These are phyloP conservation scores for Xenopus petersii DNA, from an alignment of 2,797 vertebrate genomes.

Conservation along the genomic window DNA sequence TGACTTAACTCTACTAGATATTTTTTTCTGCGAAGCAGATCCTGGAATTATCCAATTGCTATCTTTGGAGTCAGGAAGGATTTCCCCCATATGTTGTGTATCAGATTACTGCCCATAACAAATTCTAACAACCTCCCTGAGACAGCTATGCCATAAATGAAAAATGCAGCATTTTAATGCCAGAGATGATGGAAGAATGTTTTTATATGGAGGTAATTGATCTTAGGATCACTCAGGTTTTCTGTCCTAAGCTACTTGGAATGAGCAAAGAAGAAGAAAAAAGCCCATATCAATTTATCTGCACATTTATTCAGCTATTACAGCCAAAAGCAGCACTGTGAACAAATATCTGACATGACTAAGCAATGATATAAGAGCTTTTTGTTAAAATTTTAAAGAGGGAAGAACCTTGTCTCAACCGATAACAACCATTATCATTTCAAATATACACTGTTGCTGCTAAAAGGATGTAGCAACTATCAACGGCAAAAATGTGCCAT, in stretches of 20 bases:
- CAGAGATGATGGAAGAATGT: not conserved
- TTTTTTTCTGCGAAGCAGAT: too few relatives aligned
- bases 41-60: too few relatives aligned
- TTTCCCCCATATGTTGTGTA: too few relatives aligned
- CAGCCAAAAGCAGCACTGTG: slow-evolving; percentile 59
- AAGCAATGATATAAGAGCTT: slow-evolving; percentile 62
- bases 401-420: slow-evolving; percentile 59
- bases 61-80: too few relatives aligned
- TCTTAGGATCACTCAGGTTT: slow-evolving; percentile 45
- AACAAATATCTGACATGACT: slow-evolving; percentile 59
- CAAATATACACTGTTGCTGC: slow-evolving; percentile 64
- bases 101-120: too few relatives aligned
- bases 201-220: slow-evolving; percentile 17
- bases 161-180: not conserved
- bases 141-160: not conserved
- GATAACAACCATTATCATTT: slow-evolving; percentile 57
- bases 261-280: slow-evolving; percentile 45
- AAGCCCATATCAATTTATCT: slow-evolving; percentile 55
- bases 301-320: slow-evolving; percentile 61
- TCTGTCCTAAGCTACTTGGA: slow-evolving; percentile 53
- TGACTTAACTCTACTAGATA: too few relatives aligned
- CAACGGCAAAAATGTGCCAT: slow-evolving; percentile 57
- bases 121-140: not conserved
- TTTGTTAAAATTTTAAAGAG: slow-evolving; percentile 63
- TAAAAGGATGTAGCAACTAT: slow-evolving; percentile 59